phyloP scores from a whole-genome alignment of 2,797 vertebrate genomes.

The Coluber constrictor region DNA sequence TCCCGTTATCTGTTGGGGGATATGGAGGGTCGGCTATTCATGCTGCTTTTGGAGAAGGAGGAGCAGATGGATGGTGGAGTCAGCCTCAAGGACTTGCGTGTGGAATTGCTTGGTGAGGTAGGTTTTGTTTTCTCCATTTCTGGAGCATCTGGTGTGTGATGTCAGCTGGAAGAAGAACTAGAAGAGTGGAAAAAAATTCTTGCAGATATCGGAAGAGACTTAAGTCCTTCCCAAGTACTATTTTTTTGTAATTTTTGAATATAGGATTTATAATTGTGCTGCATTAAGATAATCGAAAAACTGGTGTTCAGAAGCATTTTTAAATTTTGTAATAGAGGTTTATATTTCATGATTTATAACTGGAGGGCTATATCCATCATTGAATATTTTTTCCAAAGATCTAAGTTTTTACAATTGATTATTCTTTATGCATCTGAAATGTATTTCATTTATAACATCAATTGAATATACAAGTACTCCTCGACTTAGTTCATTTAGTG shows the following conservation, averaged over 20 bases:
- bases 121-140: background rate
- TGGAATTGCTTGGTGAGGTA: conserved; percentile 96
- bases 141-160: background rate
- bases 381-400: background rate
- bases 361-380: background rate
- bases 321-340: background rate
- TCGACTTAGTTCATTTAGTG: too few species aligned
- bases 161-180: background rate
- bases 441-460: background rate
- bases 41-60: conserved; percentile 97
- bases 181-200: background rate
- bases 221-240: background rate
- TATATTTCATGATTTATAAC: background rate
- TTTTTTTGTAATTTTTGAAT: background rate
- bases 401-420: background rate
- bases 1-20: conserved; percentile 95
- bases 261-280: fast-evolving
- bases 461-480: background rate
- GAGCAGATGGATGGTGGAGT: conserved; percentile 95
- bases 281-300: background rate
- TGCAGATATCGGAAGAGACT: fast-evolving
- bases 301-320: fast-evolving
- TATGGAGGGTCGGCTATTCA: conserved; percentile 97
- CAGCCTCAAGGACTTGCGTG: conserved; percentile 91
- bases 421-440: background rate